Base-by-base conservation (phyloP, 2,113 vertebrate genomes). In the Actenoides hombroni region DNA sequence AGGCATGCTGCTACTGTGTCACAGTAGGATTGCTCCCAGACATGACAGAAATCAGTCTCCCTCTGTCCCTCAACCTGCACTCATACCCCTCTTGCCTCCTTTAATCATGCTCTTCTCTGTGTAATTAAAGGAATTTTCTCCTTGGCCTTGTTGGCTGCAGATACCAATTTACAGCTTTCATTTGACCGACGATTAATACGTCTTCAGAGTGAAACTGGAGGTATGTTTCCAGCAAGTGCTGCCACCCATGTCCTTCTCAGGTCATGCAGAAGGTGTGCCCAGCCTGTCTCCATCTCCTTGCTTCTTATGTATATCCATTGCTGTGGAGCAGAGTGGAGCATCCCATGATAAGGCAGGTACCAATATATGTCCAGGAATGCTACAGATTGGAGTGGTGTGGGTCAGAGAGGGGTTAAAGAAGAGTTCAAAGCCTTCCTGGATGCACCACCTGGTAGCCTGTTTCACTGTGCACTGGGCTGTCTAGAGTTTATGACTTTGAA, bases 91-190 rank as follows among this genome's bases (percentile, higher is more conserved):
- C 92, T 77, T 67, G 63, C 64, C 37, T 74, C 51, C 48, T 90
- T 86, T 90, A 79, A 86, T 94, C 76, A 24, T 74, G 56, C 21
- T 73, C 25, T 90, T 75, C 71, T 61, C 65, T 56, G 57, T 6
- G 2, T 64, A 95, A 95, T 86, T 86, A 92, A 61, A 92, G 46
- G 53, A 56, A 84, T 86, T 91, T 78, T 59, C 57, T 78, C 70
- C 63, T 95, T 71, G 78, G 67, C 61, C 28, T 76, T 63, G 39
- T 37, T 4, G 6, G 42, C 82, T 79, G 48, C 78, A 88, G 61
- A 31, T 79, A 76, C 25, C 75, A 61, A 56, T 92, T 77, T 83
- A 39, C 65, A 91, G 23, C n/a, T 75, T 94, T 31, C 0, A 2
- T 83, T 76, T 92, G 64, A 75, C 37, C 1, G 0, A 53, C 61